Evolutionary conservation across 2,888 invertebrate genomes (phyloP), one percentile per base, ranked within the genome.

Genomic region (Drosophila monieri): DNA sequence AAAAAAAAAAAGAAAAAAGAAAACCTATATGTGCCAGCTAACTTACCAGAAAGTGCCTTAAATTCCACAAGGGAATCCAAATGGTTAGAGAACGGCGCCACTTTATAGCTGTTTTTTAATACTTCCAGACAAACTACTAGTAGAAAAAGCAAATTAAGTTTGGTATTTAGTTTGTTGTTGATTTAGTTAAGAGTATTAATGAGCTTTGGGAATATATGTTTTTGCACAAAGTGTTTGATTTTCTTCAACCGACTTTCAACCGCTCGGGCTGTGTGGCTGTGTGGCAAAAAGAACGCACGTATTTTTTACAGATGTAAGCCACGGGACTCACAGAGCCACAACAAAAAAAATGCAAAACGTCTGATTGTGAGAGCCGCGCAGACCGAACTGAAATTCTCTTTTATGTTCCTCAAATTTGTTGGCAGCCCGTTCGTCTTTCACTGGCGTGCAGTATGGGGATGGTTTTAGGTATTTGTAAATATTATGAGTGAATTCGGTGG

Each of bases 1-100:
- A 46, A 14, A 15, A 8, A 35, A n/a, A n/a, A n/a, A 6, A 6
- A 6, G 5, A 35, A n/a, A n/a, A n/a, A 6, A 6, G 2, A 6
- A 35, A n/a, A n/a, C n/a, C 35, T 35, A 41, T 18, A 41, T 41
- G 39, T 18, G 39, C 18, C 39, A 41, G 15, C 39, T 18, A 66
- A 89, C 89, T 90, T 71, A 90, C 89, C 89, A 61, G 88, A 75
- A 71, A 90, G 58, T n/a, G 88, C 78, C 60, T 86, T 84, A 57
- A 90, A 90, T 76, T 90, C 89, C 89, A 90, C 89, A n/a, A 90
- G 88, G 77, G 89, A 90, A 89, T 90, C 90, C 84, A 90, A 78
- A 73, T 90, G 89, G 57, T 89, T 90, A 49, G 89, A 88, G 78
- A 90, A 85, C 78, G 89, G 89, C 89, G 89, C 89, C 89, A 89